Evolutionary conservation across 2,113 vertebrate genomes (phyloP).

Genomic region (Vombatus ursinus): DNA sequence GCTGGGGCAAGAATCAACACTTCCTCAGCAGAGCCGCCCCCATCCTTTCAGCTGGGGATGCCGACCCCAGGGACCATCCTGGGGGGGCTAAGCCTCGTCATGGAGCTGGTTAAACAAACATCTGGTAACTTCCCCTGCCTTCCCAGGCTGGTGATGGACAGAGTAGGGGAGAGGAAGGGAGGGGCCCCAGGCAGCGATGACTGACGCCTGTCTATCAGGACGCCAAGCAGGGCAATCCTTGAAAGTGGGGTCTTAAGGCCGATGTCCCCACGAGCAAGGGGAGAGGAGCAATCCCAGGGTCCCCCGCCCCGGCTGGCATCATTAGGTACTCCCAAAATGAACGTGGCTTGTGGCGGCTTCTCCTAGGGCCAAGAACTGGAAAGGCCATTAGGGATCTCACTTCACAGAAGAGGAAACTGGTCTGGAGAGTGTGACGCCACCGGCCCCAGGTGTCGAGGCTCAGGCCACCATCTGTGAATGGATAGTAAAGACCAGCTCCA

Average conservation of each 20-base stretch:
- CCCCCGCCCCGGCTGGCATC: too few relatives aligned
- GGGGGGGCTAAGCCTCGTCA: not conserved
- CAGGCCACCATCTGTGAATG: too few relatives aligned
- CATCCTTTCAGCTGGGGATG: not conserved
- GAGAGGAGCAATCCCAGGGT: too few relatives aligned
- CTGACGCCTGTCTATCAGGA: not conserved
- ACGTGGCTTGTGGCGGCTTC: too few relatives aligned
- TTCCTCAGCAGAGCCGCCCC: not conserved
- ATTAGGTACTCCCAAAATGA: too few relatives aligned
- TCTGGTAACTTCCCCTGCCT: not conserved
- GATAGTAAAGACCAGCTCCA: not conserved
- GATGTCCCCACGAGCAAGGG: not conserved
- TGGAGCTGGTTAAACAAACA: not conserved
- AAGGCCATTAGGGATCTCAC: too few relatives aligned
- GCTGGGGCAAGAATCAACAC: not conserved
- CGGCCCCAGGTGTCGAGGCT: too few relatives aligned
- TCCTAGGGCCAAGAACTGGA: too few relatives aligned
- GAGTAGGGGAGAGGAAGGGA: not conserved
- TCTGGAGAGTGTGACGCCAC: too few relatives aligned
- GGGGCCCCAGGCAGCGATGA: not conserved
- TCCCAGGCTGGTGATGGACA: not conserved
- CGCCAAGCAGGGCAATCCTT: fast-evolving
- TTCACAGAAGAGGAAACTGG: too few relatives aligned
- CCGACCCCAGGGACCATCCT: not conserved
- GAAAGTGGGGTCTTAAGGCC: not conserved